Evolutionary conservation across 2,888 invertebrate species (phyloP), one percentile per base, ranked within the genome.

Genomic region (Nudaria mundana): DNA sequence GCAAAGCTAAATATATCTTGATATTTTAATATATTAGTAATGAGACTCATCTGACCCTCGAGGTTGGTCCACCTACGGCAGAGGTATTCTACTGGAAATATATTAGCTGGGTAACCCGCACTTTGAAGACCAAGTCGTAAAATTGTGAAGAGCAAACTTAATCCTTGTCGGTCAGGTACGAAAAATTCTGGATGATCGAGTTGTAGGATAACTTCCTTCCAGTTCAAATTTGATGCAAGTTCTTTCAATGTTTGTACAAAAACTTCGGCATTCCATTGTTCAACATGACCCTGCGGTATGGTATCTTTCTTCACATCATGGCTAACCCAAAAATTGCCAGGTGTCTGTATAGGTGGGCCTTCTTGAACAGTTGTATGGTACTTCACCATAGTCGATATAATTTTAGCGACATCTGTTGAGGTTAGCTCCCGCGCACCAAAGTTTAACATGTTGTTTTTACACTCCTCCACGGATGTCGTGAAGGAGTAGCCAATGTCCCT

Each of bases 1-100:
- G 96, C 95, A 73, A 99, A 95, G 69, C 96, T 96, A 80, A 99
- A 98, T 52, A 99, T 92, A 72, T 99, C 99, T 0, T 97, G 93
- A 81, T 95, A 93, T 73, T 97, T 97, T 15, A 99, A 82, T 52
- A 98, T 94, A 56, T 94, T 94, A 47, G 94, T 92, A 25, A 98
- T 91, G 54, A 98, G 91, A 47, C 97, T 97, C 75, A 98, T 92
- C 87, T 96, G 98, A 29, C 97, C 97, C 72, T 98, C 98, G 13
- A 95, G 91, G 81, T 98, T 97, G 43, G 94, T 94, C 99, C 99
- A 99, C 49, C 94, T 93, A 29, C 96, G 92, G 79, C 97, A 98
- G 50, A 98, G 90, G 56, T 94, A 92, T 71, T 98, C 97, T 13
- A 98, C 93, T 0, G 98, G 98, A 65, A 97, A 96, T 58, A 91